These are phyloP conservation scores for Netelia virgata DNA, from an alignment of 2,888 invertebrate species.

Conservation along the genomic window DNA sequence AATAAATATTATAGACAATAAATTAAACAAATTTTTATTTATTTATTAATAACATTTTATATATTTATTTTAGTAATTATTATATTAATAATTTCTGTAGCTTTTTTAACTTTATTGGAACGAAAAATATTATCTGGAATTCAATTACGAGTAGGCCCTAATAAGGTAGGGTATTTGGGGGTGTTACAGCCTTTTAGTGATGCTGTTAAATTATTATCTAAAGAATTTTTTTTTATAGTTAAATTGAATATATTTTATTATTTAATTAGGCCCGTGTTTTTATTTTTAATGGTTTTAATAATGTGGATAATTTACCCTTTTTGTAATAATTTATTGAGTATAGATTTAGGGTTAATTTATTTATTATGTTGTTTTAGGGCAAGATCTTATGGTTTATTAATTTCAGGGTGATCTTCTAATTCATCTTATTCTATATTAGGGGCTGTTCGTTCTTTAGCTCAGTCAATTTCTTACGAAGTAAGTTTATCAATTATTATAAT, in stretches of 20 bases:
- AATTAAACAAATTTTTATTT: constrained; percentile 57
- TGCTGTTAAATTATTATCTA: constrained; percentile 90
- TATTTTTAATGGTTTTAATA: constrained; percentile 87
- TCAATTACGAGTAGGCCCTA: constrained; percentile 91
- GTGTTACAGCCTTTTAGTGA: constrained; percentile 90
- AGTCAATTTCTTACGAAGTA: constrained; percentile 92
- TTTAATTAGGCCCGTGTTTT: constrained; percentile 87
- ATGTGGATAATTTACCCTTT: constrained; percentile 88
- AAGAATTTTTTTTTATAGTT: constrained; percentile 87
- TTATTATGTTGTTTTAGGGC: constrained; percentile 89
- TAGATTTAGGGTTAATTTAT: constrained; percentile 88
- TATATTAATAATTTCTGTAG: constrained; percentile 88
- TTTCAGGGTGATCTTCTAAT: constrained; percentile 90
- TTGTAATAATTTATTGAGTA: constrained; percentile 86
- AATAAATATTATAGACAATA: constrained; percentile 86
- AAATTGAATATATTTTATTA: constrained; percentile 88
- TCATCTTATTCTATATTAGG: constrained; percentile 91
- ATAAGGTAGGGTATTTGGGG: constrained; percentile 89
- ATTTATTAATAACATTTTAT: constrained; percentile 80
- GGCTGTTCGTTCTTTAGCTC: constrained; percentile 89
- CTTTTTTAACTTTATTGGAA: constrained; percentile 91
- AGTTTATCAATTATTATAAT: constrained; percentile 89
- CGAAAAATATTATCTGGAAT: constrained; percentile 90
- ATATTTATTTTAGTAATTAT: constrained; percentile 85
- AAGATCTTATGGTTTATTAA: constrained; percentile 88